phyloP scores from a whole-genome alignment of 2,888 invertebrate genomes.

The Parascotia fuliginaria region DNA sequence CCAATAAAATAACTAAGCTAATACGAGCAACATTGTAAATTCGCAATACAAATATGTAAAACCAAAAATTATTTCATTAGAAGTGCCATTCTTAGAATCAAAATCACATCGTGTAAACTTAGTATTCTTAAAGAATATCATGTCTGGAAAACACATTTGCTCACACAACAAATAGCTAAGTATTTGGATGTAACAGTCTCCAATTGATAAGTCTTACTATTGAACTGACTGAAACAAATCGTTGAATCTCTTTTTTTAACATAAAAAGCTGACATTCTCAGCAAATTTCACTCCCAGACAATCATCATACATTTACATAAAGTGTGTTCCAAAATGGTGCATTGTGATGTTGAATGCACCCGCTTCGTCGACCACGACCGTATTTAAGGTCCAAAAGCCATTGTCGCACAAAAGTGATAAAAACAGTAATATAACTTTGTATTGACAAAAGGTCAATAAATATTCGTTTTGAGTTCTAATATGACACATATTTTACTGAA shows the following conservation, averaged over 20 bases:
- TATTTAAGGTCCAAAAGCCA: conserved; percentile 30
- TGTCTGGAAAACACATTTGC: too few species aligned
- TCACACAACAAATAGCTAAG: too few species aligned
- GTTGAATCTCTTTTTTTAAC: neutral
- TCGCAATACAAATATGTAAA: too few species aligned
- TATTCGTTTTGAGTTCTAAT: neutral
- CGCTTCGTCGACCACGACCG: conserved; percentile 35
- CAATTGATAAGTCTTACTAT: neutral
- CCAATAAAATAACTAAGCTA: too few species aligned
- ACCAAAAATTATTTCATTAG: too few species aligned
- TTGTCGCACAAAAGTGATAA: conserved; percentile 31
- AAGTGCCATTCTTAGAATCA: too few species aligned
- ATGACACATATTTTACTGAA: neutral
- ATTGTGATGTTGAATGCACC: conserved; percentile 50
- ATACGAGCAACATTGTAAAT: too few species aligned
- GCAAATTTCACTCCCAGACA: conserved; percentile 24
- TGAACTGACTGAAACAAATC: neutral
- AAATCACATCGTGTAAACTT: too few species aligned
- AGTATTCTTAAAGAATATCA: too few species aligned
- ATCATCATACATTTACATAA: conserved; percentile 33
- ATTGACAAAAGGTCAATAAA: conserved; percentile 31
- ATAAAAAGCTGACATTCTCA: conserved; percentile 15
- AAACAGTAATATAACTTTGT: conserved; percentile 36
- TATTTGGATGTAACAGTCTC: too few species aligned
- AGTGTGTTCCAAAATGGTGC: conserved; percentile 42